Conservation (phyloP, 2,888 invertebrate genomes). For the Chrysodeixis includens region DNA sequence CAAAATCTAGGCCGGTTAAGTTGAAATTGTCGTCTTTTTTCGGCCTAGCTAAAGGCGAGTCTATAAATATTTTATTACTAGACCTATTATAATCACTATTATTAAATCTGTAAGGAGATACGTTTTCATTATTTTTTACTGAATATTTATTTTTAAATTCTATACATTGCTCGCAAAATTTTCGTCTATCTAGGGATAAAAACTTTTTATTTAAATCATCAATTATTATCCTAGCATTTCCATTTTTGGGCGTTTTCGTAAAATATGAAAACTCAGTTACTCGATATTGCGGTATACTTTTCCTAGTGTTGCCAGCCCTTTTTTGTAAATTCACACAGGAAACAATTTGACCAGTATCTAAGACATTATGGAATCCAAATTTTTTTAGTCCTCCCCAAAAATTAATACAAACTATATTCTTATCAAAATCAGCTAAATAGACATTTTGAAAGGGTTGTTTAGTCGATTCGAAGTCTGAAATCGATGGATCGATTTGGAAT, state of each 20-base stretch:
- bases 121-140: slow-evolving; percentile 67
- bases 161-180: slow-evolving; percentile 75
- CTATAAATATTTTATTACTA: slow-evolving; percentile 74
- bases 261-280: slow-evolving; percentile 91
- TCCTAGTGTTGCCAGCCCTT: slow-evolving; percentile 84
- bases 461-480: slow-evolving; percentile 74
- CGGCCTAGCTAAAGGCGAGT: slow-evolving; percentile 69
- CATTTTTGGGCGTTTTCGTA: slow-evolving; percentile 90
- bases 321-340: slow-evolving; percentile 91
- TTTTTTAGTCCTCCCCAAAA: slow-evolving; percentile 89
- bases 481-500: slow-evolving; percentile 86
- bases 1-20: slow-evolving; percentile 82
- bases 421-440: slow-evolving; percentile 88
- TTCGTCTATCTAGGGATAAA: slow-evolving; percentile 55
- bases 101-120: slow-evolving; percentile 78
- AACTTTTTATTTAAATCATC: slow-evolving; percentile 79
- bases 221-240: slow-evolving; percentile 81
- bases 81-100: slow-evolving; percentile 70
- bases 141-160: slow-evolving; percentile 72
- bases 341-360: slow-evolving; percentile 89
- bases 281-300: slow-evolving; percentile 88
- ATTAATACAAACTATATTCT: slow-evolving; percentile 86
- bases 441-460: slow-evolving; percentile 87
- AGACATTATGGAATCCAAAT: slow-evolving; percentile 86
- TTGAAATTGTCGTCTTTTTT: slow-evolving; percentile 70